Conservation (phyloP, 35 echinoderm and acorn worm species). For the Ptychodera flava region DNA sequence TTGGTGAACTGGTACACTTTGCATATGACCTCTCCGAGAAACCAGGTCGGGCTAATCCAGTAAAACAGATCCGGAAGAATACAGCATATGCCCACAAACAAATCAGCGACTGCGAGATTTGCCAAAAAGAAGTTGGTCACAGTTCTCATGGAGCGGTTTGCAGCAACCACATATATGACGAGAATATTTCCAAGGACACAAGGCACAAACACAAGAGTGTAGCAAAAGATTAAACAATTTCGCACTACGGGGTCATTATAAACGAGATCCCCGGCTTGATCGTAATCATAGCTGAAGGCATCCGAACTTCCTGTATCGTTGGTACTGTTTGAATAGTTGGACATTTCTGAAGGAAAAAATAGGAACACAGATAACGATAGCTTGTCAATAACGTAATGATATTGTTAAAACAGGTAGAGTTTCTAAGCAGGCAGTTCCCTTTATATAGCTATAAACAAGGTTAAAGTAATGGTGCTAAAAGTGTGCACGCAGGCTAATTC, state of each 20-base stretch:
- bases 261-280: too few species aligned
- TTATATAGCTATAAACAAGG: too few species aligned
- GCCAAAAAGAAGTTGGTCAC: slow-evolving; percentile 87
- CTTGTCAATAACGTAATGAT: too few species aligned
- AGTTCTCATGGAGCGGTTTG: slow-evolving; percentile 72
- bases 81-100: slow-evolving; percentile 58
- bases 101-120: slow-evolving; percentile 70
- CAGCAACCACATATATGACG: slow-evolving; percentile 74
- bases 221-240: slow-evolving; percentile 38
- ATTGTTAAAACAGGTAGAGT: too few species aligned
- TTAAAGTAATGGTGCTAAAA: too few species aligned
- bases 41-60: slow-evolving; percentile 42
- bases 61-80: slow-evolving; percentile 63
- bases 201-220: slow-evolving; percentile 42
- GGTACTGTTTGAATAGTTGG: too few species aligned
- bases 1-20: slow-evolving; percentile 41
- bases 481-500: too few species aligned
- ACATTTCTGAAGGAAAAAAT: too few species aligned
- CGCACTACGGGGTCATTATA: neutral
- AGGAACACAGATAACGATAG: too few species aligned
- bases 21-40: slow-evolving; percentile 52
- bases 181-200: slow-evolving; percentile 67
- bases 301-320: too few species aligned
- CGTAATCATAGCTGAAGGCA: too few species aligned
- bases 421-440: too few species aligned